phyloP scores from a whole-genome alignment of 2,888 invertebrate species.

The Chrysolina americana region DNA sequence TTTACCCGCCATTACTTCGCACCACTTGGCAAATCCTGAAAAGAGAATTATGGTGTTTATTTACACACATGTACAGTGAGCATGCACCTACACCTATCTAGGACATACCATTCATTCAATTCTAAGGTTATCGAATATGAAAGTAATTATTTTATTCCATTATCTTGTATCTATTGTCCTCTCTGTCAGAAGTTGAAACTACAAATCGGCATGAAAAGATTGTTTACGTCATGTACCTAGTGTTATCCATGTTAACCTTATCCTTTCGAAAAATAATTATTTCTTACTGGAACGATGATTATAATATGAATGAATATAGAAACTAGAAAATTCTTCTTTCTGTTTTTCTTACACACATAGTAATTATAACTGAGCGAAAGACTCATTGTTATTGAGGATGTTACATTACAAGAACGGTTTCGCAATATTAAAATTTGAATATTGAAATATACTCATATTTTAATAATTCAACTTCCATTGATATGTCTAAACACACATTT shows the following conservation, averaged over 20 bases:
- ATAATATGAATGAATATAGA: not conserved
- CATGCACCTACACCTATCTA: constrained; percentile 16
- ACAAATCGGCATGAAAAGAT: not conserved
- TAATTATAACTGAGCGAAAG: no score
- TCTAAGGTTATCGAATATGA: constrained; percentile 13
- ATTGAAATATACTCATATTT: no score
- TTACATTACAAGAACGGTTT: no score
- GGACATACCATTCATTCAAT: constrained; percentile 18
- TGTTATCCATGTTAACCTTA: not conserved
- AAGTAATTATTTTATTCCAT: constrained; percentile 9
- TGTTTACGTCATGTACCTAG: constrained; percentile 2
- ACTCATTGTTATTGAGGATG: no score
- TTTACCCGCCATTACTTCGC: no score
- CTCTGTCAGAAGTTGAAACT: constrained; percentile 6
- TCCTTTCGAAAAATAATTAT: not conserved
- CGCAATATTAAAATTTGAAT: no score
- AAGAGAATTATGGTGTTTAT: not conserved
- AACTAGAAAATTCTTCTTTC: not conserved
- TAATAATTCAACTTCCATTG: no score
- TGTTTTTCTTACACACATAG: no score
- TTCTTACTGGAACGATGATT: not conserved
- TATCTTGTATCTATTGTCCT: constrained; percentile 12
- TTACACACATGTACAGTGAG: not conserved
- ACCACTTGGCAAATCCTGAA: not conserved
- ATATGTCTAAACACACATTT: no score